Conservation (phyloP, 35 echinoderm and acorn worm species). For the Heliocidaris tuberculata region DNA sequence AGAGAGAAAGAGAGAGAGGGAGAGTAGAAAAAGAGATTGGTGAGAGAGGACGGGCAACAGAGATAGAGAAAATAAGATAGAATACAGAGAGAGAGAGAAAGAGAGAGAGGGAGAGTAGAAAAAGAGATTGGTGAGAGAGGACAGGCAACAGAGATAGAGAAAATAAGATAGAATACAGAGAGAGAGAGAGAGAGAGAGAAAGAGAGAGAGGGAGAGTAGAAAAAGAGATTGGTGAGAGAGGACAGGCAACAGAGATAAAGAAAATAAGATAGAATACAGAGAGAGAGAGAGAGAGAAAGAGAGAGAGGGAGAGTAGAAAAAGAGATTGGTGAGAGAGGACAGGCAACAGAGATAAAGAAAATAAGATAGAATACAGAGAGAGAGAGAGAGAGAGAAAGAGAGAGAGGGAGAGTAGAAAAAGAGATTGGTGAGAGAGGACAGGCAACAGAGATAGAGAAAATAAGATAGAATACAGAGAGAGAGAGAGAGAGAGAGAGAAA, state of each 20-base stretch:
- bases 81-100: background rate
- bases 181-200: background rate
- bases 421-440: too few species aligned
- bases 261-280: background rate
- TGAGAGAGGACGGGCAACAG: too few species aligned
- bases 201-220: background rate
- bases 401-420: background rate
- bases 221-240: background rate
- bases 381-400: background rate
- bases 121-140: background rate
- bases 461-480: background rate
- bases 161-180: background rate
- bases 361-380: background rate
- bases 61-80: background rate
- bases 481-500: background rate
- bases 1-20: background rate
- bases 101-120: background rate
- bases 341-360: background rate
- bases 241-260: background rate
- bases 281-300: background rate
- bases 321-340: too few species aligned
- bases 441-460: background rate
- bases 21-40: background rate
- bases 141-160: background rate
- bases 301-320: background rate